Evolutionary conservation across 2,888 invertebrate species (phyloP).

Genomic region (Megaustenia siamemsis): DNA sequence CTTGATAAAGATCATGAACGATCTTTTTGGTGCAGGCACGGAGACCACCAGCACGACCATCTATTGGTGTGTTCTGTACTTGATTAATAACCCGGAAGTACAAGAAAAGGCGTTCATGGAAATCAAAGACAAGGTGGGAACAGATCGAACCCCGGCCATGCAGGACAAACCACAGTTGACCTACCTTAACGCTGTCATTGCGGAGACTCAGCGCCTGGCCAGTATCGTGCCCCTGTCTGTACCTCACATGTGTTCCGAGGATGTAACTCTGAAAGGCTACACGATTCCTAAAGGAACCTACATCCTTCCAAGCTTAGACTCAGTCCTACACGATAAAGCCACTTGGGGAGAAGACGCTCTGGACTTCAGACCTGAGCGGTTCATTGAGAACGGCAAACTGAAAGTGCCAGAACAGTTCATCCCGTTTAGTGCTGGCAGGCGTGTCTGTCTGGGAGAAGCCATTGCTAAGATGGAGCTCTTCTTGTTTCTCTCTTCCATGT

Average conservation of each 20-base stretch:
- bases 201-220: constrained; percentile 67
- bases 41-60: constrained; percentile 91
- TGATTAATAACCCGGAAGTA: constrained; percentile 87
- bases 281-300: constrained; percentile 64
- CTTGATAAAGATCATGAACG: neutral
- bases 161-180: constrained; percentile 59
- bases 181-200: constrained; percentile 69
- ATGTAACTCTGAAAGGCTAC: constrained; percentile 66
- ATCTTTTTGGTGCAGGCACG: constrained; percentile 52
- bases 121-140: constrained; percentile 74
- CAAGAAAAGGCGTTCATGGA: constrained; percentile 50
- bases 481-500: constrained; percentile 29
- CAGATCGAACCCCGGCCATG: constrained; percentile 57
- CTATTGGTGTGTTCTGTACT: constrained; percentile 89
- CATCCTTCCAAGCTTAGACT: constrained; percentile 59
- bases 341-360: constrained; percentile 38
- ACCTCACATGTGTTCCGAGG: constrained; percentile 59
- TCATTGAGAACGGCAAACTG: constrained; percentile 55
- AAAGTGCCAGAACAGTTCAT: constrained; percentile 33
- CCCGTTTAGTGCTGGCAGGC: neutral
- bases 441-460: constrained; percentile 25
- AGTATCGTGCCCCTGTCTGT: constrained; percentile 62
- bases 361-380: constrained; percentile 58
- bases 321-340: constrained; percentile 58
- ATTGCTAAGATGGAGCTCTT: constrained; percentile 22